These are phyloP conservation scores for Ganaspis sp. DNA, from an alignment of 1,140 invertebrate species.

Conservation along the genomic window DNA sequence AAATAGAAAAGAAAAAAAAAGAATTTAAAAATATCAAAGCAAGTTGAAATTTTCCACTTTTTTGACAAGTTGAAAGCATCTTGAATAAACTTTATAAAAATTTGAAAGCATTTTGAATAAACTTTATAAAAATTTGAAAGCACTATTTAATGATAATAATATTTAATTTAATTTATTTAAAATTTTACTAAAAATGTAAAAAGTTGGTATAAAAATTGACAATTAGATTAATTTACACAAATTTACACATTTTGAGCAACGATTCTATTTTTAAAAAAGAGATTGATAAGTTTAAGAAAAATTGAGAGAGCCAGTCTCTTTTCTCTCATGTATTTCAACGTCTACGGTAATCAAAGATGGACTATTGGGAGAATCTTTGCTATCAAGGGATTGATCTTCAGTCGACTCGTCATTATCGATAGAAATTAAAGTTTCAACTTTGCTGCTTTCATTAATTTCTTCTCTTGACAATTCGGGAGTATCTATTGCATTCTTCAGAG, in stretches of 20 bases:
- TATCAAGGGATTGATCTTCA: not conserved
- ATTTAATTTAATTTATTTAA: no score
- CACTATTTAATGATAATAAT: no score
- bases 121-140: not conserved
- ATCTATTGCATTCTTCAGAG: conserved; percentile 63
- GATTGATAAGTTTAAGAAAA: no score
- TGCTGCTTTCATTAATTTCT: conserved; percentile 8
- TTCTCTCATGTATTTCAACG: conserved; percentile 61
- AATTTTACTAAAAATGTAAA: no score
- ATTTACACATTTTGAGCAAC: no score
- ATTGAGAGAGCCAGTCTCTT: conserved; percentile 32
- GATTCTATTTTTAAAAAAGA: no score
- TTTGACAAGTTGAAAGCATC: no score
- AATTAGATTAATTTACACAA: no score
- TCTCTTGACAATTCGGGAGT: conserved; percentile 45
- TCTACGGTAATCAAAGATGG: conserved; percentile 58
- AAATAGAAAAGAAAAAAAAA: no score
- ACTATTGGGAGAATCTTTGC: conserved; percentile 28
- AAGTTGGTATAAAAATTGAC: no score
- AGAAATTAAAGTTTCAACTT: conserved; percentile 25
- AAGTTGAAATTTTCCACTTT: no score
- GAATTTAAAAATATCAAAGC: not conserved
- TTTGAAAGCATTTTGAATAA: not conserved
- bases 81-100: not conserved
- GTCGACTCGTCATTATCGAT: conserved; percentile 32